Evolutionary conservation across 2,888 invertebrate species (phyloP).

Genomic region (Pristionchus japonicus): DNA sequence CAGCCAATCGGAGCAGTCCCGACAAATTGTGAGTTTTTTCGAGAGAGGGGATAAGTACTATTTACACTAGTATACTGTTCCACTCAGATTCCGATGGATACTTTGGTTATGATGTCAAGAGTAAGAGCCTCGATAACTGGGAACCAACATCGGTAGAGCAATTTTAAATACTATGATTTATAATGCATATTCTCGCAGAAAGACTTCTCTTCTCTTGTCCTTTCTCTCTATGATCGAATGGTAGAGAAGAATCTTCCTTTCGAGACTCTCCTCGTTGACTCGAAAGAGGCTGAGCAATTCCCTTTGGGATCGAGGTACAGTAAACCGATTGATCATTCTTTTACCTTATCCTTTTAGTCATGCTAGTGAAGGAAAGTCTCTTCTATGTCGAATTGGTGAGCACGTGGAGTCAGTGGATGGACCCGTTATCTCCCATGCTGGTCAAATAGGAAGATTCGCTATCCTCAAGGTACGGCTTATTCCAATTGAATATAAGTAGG

Average conservation of each 20-base stretch:
- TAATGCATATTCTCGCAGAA: not conserved
- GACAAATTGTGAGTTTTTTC: not conserved
- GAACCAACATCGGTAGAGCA: slow-evolving; percentile 20
- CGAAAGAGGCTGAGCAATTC: not conserved
- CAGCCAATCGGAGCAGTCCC: not conserved
- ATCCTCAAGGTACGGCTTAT: slow-evolving; percentile 43
- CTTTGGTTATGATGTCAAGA: slow-evolving; percentile 35
- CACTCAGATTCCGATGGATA: slow-evolving; percentile 41
- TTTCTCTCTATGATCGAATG: not conserved
- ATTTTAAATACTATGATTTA: not conserved
- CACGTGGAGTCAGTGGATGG: slow-evolving; percentile 37
- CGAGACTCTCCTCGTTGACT: not conserved
- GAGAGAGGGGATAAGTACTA: no score
- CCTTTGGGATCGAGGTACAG: not conserved
- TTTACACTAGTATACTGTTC: no score
- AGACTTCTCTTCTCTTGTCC: slow-evolving; percentile 20
- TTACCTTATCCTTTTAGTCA: not conserved
- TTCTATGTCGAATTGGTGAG: slow-evolving; percentile 40
- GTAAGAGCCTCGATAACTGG: slow-evolving; percentile 14
- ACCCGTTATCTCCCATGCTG: slow-evolving; percentile 41
- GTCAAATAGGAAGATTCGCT: slow-evolving; percentile 37
- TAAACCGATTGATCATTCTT: not conserved
- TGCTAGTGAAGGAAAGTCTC: not conserved
- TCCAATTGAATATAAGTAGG: no score
- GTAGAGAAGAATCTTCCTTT: slow-evolving; percentile 29